These are phyloP conservation scores for Ophiothrix spiculata DNA, from an alignment of 35 echinoderm and acorn worm genomes.

Conservation along the genomic window DNA sequence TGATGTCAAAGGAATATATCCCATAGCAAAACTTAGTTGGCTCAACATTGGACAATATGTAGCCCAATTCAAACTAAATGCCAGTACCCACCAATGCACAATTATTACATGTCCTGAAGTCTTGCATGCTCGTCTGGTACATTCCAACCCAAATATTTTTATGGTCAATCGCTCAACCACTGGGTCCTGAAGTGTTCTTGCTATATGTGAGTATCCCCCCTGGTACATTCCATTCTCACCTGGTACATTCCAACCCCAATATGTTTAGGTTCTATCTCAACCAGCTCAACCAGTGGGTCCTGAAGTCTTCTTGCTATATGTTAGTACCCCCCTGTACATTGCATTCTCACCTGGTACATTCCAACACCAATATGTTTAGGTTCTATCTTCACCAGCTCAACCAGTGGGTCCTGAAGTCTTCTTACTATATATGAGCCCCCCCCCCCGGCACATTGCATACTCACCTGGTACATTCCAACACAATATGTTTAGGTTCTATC, in stretches of 20 bases:
- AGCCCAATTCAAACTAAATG: too few relatives aligned
- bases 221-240: too few relatives aligned
- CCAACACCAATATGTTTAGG: slow-evolving; percentile 96
- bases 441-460: too few relatives aligned
- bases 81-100: too few relatives aligned
- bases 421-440: slow-evolving; percentile 76
- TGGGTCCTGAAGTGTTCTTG: slow-evolving; percentile 90
- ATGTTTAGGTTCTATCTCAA: slow-evolving; percentile 88
- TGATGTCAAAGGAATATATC: too few relatives aligned
- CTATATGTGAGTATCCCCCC: too few relatives aligned
- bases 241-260: slow-evolving; percentile 96
- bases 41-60: too few relatives aligned
- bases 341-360: slow-evolving; percentile 84
- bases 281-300: slow-evolving; percentile 83
- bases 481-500: slow-evolving; percentile 94
- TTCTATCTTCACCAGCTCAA: slow-evolving; percentile 79
- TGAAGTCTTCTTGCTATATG: slow-evolving; percentile 88
- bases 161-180: slow-evolving; percentile 82
- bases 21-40: too few relatives aligned
- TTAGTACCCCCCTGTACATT: too few relatives aligned
- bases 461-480: slow-evolving; percentile 94
- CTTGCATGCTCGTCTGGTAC: slow-evolving; percentile 80
- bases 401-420: slow-evolving; percentile 85
- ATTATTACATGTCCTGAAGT: too few relatives aligned
- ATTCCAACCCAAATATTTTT: slow-evolving; percentile 93